Evolutionary conservation across 2,888 invertebrate species (phyloP), one percentile per base, ranked within the genome.

Genomic region (Ennomos erosarius): DNA sequence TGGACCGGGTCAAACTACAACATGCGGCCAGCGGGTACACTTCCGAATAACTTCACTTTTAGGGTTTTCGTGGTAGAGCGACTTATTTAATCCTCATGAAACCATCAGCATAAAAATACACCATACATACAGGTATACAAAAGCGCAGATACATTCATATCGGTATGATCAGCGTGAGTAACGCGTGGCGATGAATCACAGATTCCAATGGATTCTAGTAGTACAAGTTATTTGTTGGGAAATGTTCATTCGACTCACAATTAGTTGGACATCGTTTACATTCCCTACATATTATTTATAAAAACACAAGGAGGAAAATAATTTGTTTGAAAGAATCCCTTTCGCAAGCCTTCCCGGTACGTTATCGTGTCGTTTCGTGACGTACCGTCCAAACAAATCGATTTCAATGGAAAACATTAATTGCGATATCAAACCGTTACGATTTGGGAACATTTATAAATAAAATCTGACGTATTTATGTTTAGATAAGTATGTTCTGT

Each of bases 231-330:
- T 54, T 49, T 36, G 40, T 33, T n/a, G 10, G 37, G 36, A 49
- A 42, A 48, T 40, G 10, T 49, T 43, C 13, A 40, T 45, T 34
- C 40, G 64, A 61, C 59, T 48, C 53, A 60, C 60, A 47, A 59
- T 62, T 56, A 52, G 35, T 74, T 76, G 76, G 73, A 74, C 67
- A 55, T 64, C 54, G 54, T 76, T 76, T 78, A 78, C 71, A 66
- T 67, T 65, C 64, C 58, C 44, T 51, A 55, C 60, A 61, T 62
- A 57, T 59, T 55, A 61, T 62, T 65, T 26, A 39, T 52, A 55
- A 57, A 53, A 55, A 45, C 55, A 61, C 45, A 58, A 34, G 48
- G 9, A 39, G 12, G 33, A 26, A 34, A 48, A 38, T 52, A 40
- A n/a, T 57, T 54, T 56, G 39, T 64, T 58, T 52, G 44, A 46